Conservation (phyloP, 2,888 invertebrate genomes). For the Venustoraphidia nigricollis region DNA sequence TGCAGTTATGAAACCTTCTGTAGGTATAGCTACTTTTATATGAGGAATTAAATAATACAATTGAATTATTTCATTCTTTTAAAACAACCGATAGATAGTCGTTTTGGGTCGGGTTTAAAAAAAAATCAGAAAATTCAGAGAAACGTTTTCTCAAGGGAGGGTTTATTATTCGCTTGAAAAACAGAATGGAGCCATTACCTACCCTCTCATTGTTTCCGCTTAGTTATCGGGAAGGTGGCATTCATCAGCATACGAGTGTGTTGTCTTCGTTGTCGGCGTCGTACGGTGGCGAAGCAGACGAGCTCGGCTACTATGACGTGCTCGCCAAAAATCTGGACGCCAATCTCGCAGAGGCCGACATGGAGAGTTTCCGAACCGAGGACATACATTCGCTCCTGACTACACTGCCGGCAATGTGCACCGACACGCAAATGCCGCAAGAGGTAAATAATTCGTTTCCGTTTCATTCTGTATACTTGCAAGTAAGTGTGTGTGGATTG, state of each 20-base stretch:
- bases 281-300: slow-evolving; percentile 44
- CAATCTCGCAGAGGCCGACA: slow-evolving; percentile 86
- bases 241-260: slow-evolving; percentile 62
- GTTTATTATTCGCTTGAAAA: no score
- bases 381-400: slow-evolving; percentile 79
- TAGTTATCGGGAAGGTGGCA: slow-evolving; percentile 63
- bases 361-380: slow-evolving; percentile 85
- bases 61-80: no score
- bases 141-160: no score
- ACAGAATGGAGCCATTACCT: no score
- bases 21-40: no score
- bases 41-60: no score
- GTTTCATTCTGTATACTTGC: background rate
- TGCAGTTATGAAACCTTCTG: no score
- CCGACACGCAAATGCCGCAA: slow-evolving; percentile 29
- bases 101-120: no score
- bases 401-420: slow-evolving; percentile 53
- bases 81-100: no score
- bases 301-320: slow-evolving; percentile 61
- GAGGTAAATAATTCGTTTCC: slow-evolving; percentile 20
- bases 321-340: slow-evolving; percentile 80
- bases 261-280: slow-evolving; percentile 68
- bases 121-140: no score
- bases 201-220: background rate
- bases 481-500: background rate